Evolutionary conservation across 2,797 vertebrate species (phyloP).

Genomic region (Myotis findleyi): DNA sequence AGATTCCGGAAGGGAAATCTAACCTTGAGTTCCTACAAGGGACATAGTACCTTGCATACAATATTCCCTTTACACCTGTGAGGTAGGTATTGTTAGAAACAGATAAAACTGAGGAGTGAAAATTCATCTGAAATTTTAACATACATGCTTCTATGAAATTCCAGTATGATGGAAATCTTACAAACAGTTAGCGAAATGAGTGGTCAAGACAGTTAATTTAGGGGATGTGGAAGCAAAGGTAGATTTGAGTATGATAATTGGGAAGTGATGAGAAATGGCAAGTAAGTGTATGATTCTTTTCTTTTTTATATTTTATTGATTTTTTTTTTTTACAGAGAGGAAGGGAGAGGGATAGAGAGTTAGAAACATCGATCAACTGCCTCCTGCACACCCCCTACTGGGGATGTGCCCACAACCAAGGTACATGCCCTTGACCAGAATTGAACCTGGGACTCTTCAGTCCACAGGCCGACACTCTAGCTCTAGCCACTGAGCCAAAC

Average conservation of each 20-base stretch:
- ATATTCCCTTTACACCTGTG: neutral
- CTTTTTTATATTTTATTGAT: no score
- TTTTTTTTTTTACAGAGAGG: no score
- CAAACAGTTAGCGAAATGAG: neutral
- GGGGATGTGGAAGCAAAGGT: neutral
- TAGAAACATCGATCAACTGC: no score
- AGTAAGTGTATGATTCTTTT: neutral
- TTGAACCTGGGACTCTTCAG: no score
- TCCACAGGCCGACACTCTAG: no score
- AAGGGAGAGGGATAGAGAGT: no score
- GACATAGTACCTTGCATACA: neutral
- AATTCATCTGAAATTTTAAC: neutral
- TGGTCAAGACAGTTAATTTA: neutral
- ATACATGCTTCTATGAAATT: neutral
- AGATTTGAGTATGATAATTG: neutral
- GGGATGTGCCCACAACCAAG: no score
- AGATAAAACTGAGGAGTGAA: neutral
- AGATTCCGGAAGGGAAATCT: neutral
- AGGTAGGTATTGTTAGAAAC: neutral
- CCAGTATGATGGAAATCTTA: neutral
- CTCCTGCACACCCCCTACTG: no score
- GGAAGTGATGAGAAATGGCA: neutral
- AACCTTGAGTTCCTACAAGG: neutral
- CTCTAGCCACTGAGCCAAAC: no score
- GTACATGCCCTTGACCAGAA: no score